Base-by-base conservation (phyloP, 2,797 vertebrate genomes). In the Pseudochaenichthys georgianus region DNA sequence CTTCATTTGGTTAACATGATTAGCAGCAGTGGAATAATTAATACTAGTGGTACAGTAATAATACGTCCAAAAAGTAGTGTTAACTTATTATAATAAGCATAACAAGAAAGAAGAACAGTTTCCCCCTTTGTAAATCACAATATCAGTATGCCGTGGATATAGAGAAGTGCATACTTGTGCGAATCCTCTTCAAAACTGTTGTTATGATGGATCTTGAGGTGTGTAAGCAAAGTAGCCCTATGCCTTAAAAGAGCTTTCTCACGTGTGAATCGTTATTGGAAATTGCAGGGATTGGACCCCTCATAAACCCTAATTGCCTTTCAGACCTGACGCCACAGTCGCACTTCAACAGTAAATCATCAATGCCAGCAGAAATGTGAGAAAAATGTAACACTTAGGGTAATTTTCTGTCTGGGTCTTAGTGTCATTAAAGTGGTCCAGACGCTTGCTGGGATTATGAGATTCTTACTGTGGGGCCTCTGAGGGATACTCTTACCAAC, bases 371-470 rank as follows among this genome's bases (percentile, higher is more conserved):
- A 91, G 89, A 93, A 93, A 93, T 89, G 92, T 89, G 89, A 92
- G 92, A 93, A 90, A 93, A 91, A 94, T 88, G 92, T 89, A 93
- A 93, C 90, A 91, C 86, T 88, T 71, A 47, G 79, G 86, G 89
- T 90, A 83, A 92, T 93, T 93, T 92, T 93, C 93, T 92, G 92
- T 94, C 94, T 94, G 92, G 89, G 81, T 90, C 82, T 88, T 73
- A 67, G 82, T 81, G 91, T 89, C 86, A 92, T 92, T 94, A 92
- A 92, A 90, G 85, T 83, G 84, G 82, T 66, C 88, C 91, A 93
- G 93, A 90, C 91, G 90, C 91, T 90, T 65, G 86, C 87, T 82
- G 87, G 90, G 90, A 93, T 93, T 93, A 94, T 85, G 87, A 85
- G 88, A 81, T 78, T 88, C 88, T 87, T 42, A 59, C 80, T 84